Conservation (phyloP, 2,888 invertebrate species). For the Acrocyrtus sp. region DNA sequence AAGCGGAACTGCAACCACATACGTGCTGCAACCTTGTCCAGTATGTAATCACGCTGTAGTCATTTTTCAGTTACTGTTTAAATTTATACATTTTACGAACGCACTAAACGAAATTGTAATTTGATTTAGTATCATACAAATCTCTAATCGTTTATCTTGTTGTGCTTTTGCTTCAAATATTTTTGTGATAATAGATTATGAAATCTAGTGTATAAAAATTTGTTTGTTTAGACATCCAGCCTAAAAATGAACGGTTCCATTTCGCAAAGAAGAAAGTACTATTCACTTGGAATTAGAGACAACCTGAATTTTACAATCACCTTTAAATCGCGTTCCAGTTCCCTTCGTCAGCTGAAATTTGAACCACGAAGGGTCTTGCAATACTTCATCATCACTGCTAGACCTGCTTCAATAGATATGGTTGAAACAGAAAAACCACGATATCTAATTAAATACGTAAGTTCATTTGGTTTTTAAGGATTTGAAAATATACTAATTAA, state of each 20-base stretch:
- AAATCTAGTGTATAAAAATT: neutral
- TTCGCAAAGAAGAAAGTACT: constrained; percentile 52
- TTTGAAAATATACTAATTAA: neutral
- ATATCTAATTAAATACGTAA: constrained; percentile 56
- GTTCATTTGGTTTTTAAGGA: neutral
- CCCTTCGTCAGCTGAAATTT: constrained; percentile 28
- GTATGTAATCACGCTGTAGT: too few species aligned
- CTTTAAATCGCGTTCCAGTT: constrained; percentile 42
- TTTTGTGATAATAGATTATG: too few species aligned
- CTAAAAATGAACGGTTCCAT: constrained; percentile 53
- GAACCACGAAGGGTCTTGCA: constrained; percentile 32
- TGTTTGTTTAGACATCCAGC: constrained; percentile 52
- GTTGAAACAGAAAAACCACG: constrained; percentile 11
- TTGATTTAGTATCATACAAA: too few species aligned
- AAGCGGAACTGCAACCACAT: constrained; percentile 4
- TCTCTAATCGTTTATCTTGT: too few species aligned
- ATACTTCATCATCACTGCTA: constrained; percentile 14
- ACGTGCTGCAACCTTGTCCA: constrained; percentile 41
- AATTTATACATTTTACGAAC: too few species aligned
- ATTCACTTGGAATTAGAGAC: neutral
- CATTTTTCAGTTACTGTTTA: too few species aligned
- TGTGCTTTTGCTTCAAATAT: too few species aligned
- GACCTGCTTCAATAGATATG: constrained; percentile 3
- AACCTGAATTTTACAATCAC: constrained; percentile 30
- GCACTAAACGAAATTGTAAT: too few species aligned